phyloP scores from a whole-genome alignment of 2,113 vertebrate species.

The Chionomys nivalis region DNA sequence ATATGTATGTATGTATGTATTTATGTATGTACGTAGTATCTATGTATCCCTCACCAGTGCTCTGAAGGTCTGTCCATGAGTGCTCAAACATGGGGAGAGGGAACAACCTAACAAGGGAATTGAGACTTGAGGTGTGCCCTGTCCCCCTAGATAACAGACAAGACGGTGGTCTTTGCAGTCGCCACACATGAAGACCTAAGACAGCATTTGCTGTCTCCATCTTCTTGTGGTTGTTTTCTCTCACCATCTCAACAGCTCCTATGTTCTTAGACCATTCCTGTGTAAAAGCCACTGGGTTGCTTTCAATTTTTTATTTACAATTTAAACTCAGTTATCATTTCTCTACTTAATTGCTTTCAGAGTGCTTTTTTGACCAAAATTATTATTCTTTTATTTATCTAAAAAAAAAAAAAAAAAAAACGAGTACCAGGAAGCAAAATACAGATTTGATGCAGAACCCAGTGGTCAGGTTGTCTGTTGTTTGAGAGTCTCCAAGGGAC shows the following conservation, averaged over 20 bases:
- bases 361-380: not conserved
- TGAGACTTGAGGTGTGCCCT: not conserved
- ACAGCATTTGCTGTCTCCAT: not conserved
- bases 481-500: not conserved
- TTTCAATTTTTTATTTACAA: conserved; percentile 3
- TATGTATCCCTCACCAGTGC: not conserved
- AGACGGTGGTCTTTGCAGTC: not conserved
- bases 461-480: not conserved
- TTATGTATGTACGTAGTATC: no score
- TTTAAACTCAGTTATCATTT: conserved; percentile 19
- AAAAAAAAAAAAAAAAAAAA: not conserved
- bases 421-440: not conserved
- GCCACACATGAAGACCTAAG: fast-evolving
- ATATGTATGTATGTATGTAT: no score
- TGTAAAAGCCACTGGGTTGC: not conserved
- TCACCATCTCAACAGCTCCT: not conserved
- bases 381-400: conserved; percentile 5
- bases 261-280: not conserved
- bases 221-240: not conserved
- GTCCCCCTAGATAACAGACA: not conserved
- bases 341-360: not conserved
- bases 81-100: not conserved
- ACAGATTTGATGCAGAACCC: not conserved
- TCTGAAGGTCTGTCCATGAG: not conserved
- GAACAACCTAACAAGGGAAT: not conserved